Percentiles rank a stretch among this genome's conserved stretches.
Conservation (phyloP, 2,113 vertebrate species). For the Caretta caretta region DNA sequence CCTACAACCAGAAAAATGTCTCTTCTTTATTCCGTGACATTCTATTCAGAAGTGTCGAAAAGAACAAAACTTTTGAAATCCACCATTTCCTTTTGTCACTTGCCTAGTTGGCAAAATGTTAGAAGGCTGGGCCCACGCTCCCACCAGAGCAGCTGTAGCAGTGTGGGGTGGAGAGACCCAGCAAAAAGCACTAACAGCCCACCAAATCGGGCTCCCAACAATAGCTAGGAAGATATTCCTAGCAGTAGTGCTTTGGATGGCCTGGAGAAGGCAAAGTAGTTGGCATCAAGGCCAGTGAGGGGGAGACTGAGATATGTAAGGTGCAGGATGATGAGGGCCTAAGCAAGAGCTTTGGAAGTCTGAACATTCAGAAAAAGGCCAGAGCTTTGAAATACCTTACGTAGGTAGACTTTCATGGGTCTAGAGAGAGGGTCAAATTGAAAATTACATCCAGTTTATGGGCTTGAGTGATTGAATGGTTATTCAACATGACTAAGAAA, state of each 20-base stretch:
- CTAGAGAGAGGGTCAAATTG: not conserved
- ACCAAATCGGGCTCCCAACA: not conserved
- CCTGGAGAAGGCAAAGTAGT: not conserved
- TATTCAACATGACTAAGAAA: not conserved
- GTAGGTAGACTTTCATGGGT: not conserved
- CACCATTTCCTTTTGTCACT: not conserved
- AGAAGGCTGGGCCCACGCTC: fast-evolving
- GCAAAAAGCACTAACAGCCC: not conserved
- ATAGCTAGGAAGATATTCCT: not conserved
- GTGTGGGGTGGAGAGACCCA: not conserved
- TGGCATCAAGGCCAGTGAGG: not conserved
- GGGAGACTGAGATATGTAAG: not conserved
- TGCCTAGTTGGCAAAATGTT: not conserved
- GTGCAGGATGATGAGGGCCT: not conserved
- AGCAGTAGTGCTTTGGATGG: not conserved
- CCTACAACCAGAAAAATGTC: not conserved
- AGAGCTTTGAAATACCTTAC: not conserved
- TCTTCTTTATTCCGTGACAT: not conserved
- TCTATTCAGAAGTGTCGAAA: not conserved
- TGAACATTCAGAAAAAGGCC: not conserved
- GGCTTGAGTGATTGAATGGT: not conserved
- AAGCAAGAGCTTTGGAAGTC: not conserved
- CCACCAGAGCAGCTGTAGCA: not conserved
- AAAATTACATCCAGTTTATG: not conserved
- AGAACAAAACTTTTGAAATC: not conserved